Percentiles rank a stretch among this genome's conserved stretches.
Conservation (phyloP, 2,113 vertebrate genomes). For the Eudyptes chrysolophus region DNA sequence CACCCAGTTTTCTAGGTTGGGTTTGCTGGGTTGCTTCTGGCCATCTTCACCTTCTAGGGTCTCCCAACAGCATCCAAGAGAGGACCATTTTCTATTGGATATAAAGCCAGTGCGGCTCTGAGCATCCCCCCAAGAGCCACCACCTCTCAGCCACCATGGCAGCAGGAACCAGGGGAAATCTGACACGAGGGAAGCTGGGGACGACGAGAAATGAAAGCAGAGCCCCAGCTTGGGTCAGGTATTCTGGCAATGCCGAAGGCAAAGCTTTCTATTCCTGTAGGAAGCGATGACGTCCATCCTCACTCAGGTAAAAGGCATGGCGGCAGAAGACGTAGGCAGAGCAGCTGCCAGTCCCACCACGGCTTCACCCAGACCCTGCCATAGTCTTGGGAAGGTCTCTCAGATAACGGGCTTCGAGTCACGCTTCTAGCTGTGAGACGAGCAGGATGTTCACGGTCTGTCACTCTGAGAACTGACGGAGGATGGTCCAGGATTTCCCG, state of each 20-base stretch:
- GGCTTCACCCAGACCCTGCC: not conserved
- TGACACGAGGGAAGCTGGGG: not conserved
- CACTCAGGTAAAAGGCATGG: not conserved
- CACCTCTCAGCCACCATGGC: not conserved
- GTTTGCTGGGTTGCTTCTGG: not conserved
- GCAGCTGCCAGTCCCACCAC: rapidly evolving
- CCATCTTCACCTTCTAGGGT: not conserved
- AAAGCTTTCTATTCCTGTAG: not conserved
- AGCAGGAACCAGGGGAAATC: not conserved
- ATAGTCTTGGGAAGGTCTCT: not conserved
- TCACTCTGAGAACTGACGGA: not conserved
- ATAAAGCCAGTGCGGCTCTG: not conserved
- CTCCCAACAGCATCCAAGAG: not conserved
- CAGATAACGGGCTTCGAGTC: rapidly evolving
- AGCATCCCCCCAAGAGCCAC: not conserved
- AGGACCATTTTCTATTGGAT: not conserved
- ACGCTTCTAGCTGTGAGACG: rapidly evolving
- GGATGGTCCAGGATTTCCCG: not conserved
- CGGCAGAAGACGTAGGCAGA: not conserved
- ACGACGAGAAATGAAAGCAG: not conserved
- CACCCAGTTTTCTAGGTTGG: not conserved
- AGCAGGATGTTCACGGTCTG: not conserved
- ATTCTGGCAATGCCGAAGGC: not conserved
- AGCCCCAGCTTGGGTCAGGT: not conserved
- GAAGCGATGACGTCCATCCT: not conserved